Percentiles rank a stretch among this genome's conserved stretches.
Evolutionary conservation across 2,797 vertebrate genomes (phyloP).

Genomic region (Sphaeramia orbicularis): DNA sequence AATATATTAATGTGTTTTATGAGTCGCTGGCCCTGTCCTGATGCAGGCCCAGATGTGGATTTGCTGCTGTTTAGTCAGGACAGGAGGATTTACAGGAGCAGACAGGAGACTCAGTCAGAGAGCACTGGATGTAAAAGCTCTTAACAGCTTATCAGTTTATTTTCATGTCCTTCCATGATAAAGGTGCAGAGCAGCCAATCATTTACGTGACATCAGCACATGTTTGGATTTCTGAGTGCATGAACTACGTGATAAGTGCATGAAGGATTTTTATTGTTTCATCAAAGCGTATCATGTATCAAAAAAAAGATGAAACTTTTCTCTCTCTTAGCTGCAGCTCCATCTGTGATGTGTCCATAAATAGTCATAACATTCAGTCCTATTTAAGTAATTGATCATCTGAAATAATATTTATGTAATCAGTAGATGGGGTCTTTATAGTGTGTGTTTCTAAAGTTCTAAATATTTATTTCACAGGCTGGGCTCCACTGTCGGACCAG

Average conservation of each 20-base stretch:
- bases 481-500: slow-evolving; percentile 78
- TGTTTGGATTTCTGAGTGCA: not conserved
- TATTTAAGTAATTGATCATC: not conserved
- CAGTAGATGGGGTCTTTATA: slow-evolving; percentile 1
- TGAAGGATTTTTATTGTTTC: not conserved
- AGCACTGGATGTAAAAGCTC: not conserved
- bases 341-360: slow-evolving; percentile 22
- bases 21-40: not conserved
- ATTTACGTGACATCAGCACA: not conserved
- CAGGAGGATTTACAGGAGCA: not conserved
- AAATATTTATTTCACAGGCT: slow-evolving; percentile 78
- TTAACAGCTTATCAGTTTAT: not conserved
- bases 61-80: slow-evolving; percentile 15
- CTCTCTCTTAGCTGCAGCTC: not conserved
- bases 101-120: not conserved
- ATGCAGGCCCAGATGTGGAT: slow-evolving; percentile 16
- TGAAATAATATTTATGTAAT: slow-evolving; percentile 49
- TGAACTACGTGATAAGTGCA: not conserved
- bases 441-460: slow-evolving; percentile 28
- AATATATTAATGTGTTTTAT: slow-evolving; percentile 8
- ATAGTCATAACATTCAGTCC: slow-evolving; percentile 34
- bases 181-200: not conserved
- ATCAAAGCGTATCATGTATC: not conserved
- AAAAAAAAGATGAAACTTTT: not conserved
- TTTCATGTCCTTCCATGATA: slow-evolving; percentile 1